Conservation (phyloP, 2,888 invertebrate species). For the Brenthis hecate region DNA sequence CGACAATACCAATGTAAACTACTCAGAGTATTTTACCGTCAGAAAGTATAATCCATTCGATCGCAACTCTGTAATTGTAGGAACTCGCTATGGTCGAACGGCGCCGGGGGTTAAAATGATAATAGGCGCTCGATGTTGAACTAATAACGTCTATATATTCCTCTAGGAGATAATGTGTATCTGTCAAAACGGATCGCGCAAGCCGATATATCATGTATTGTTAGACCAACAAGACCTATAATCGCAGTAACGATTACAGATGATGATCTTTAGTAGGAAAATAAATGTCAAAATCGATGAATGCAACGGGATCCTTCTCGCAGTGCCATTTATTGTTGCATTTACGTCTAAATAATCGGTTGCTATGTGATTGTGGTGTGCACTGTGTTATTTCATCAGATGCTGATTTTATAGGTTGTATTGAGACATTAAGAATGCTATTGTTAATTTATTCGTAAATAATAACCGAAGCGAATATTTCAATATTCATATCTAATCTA, state of each 20-base stretch:
- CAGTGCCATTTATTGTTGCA: slow-evolving; percentile 32
- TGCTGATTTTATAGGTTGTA: slow-evolving; percentile 13
- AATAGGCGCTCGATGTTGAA: slow-evolving; percentile 46
- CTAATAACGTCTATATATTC: slow-evolving; percentile 52
- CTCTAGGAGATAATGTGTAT: slow-evolving; percentile 35
- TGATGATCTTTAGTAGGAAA: slow-evolving; percentile 47
- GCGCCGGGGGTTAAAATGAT: slow-evolving; percentile 55
- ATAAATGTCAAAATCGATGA: slow-evolving; percentile 59
- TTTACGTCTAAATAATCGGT: slow-evolving; percentile 30
- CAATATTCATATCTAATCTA: neutral
- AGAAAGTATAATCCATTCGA: slow-evolving; percentile 38
- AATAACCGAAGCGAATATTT: neutral
- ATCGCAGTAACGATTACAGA: slow-evolving; percentile 31
- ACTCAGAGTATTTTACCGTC: slow-evolving; percentile 23
- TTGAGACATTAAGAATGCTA: slow-evolving; percentile 17
- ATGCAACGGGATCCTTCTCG: slow-evolving; percentile 39
- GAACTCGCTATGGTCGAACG: slow-evolving; percentile 49
- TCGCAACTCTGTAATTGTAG: slow-evolving; percentile 57
- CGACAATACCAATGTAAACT: slow-evolving; percentile 17
- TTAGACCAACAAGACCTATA: slow-evolving; percentile 33
- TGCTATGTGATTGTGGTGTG: slow-evolving; percentile 21
- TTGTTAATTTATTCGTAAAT: slow-evolving; percentile 9
- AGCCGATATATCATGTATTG: slow-evolving; percentile 37
- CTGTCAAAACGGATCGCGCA: slow-evolving; percentile 32
- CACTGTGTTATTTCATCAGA: slow-evolving; percentile 11